A percentile compares a stretch with the other conserved stretches of the same genome.
phyloP scores from a whole-genome alignment of 2,888 invertebrate genomes.

The Deladenus siricidicola region DNA sequence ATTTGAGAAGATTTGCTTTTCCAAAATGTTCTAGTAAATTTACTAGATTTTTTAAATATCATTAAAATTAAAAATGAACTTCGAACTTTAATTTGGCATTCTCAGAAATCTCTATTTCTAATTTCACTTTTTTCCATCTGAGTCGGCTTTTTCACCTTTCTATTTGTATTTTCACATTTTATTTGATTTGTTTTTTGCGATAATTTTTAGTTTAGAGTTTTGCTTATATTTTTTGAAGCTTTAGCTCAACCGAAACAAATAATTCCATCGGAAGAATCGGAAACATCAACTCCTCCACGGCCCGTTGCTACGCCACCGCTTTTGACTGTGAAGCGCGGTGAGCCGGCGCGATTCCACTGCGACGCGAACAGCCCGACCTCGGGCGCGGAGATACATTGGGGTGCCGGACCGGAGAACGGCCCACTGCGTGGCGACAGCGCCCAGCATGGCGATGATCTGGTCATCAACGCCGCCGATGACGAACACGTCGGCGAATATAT shows the following conservation, averaged over 20 bases:
- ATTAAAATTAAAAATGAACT: too few species aligned
- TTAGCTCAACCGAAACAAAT: not conserved
- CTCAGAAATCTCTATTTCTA: too few species aligned
- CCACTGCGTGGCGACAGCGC: constrained; percentile 39
- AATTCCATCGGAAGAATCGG: not conserved
- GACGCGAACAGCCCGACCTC: constrained; percentile 41
- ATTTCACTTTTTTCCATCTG: too few species aligned
- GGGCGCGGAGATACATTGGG: constrained; percentile 45
- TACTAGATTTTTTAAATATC: too few species aligned
- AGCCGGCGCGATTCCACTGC: constrained; percentile 49
- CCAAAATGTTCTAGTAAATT: too few species aligned
- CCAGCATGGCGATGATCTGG: constrained; percentile 43
- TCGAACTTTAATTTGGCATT: too few species aligned
- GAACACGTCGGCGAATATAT: constrained; percentile 41
- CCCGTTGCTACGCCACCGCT: constrained; percentile 50
- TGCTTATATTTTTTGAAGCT: too few species aligned
- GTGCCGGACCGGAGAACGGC: constrained; percentile 1
- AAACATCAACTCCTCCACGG: constrained; percentile 36
- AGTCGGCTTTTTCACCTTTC: too few species aligned
- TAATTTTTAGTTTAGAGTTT: too few species aligned
- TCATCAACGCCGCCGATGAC: constrained; percentile 39
- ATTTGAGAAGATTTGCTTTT: too few species aligned
- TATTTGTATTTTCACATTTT: too few species aligned
- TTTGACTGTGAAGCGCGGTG: constrained; percentile 36
- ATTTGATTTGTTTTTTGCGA: too few species aligned